A percentile compares a stretch with the other conserved stretches of the same genome.
Conservation (phyloP, 1,140 invertebrate genomes). For the Laodelphax striatellus region DNA sequence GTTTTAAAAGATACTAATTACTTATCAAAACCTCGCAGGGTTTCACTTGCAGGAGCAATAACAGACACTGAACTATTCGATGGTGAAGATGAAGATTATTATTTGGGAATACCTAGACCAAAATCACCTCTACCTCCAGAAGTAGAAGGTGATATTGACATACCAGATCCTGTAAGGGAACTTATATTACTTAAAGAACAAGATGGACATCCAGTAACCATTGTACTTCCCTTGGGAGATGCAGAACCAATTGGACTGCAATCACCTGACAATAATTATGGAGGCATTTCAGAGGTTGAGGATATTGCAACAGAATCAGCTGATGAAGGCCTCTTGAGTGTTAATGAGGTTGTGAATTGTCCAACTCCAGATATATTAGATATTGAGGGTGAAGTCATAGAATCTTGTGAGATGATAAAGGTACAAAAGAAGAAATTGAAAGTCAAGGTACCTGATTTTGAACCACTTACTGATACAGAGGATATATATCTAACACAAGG, state of each 20-base stretch:
- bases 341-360: constrained; percentile 8
- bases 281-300: constrained; percentile 33
- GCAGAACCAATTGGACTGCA: constrained; percentile 30
- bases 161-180: constrained; percentile 35
- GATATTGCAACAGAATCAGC: constrained; percentile 35
- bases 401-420: constrained; percentile 20
- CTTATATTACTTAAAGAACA: constrained; percentile 35
- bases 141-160: constrained; percentile 21
- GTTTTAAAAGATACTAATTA: background rate
- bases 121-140: constrained; percentile 10
- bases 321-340: constrained; percentile 27
- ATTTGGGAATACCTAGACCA: constrained; percentile 1
- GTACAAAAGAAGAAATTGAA: constrained; percentile 18
- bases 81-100: constrained; percentile 9
- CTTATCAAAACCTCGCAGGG: no score
- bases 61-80: constrained; percentile 16
- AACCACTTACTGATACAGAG: constrained; percentile 37
- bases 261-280: constrained; percentile 27
- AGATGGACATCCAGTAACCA: constrained; percentile 32
- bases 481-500: constrained; percentile 31
- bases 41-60: background rate
- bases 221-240: constrained; percentile 34
- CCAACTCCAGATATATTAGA: constrained; percentile 23
- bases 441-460: background rate
- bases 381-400: constrained; percentile 26